These are phyloP conservation scores for Thalassarche chlororhynchos DNA, from an alignment of 2,113 vertebrate genomes.

Conservation along the genomic window DNA sequence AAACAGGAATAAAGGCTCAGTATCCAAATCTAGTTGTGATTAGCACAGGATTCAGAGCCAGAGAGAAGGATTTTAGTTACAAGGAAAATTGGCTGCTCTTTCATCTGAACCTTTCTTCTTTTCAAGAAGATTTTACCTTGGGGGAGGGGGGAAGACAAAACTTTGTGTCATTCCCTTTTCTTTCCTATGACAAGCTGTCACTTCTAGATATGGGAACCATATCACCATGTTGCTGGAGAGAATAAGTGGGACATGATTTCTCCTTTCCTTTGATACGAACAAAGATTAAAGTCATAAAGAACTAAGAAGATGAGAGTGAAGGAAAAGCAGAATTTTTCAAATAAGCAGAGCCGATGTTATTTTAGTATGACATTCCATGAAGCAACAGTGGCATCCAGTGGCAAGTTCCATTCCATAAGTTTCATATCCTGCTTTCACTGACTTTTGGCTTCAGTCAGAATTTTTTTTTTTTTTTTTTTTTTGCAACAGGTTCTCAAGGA, in stretches of 20 bases:
- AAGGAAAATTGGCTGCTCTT: conserved; percentile 12
- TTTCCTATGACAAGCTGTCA: conserved; percentile 39
- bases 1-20: conserved; percentile 1
- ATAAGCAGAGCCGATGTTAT: not conserved
- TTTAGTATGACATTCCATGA: conserved; percentile 31
- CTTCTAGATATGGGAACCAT: not conserved
- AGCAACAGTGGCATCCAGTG: conserved; percentile 76
- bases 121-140: conserved; percentile 32
- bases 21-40: not conserved
- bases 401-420: conserved; percentile 21
- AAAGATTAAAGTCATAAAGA: conserved; percentile 55
- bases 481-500: not conserved
- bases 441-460: not conserved
- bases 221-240: conserved; percentile 21
- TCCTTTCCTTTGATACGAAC: conserved; percentile 28
- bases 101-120: conserved; percentile 28
- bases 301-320: conserved; percentile 19
- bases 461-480: not conserved
- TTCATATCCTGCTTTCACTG: not conserved
- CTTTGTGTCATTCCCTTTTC: conserved; percentile 18
- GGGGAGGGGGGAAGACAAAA: not conserved
- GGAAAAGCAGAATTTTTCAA: conserved; percentile 8
- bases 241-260: conserved; percentile 27
- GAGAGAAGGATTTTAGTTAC: conserved; percentile 3
- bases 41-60: not conserved